Base-by-base conservation (phyloP, 1,140 invertebrate species). In the Heliconius hermathena region DNA sequence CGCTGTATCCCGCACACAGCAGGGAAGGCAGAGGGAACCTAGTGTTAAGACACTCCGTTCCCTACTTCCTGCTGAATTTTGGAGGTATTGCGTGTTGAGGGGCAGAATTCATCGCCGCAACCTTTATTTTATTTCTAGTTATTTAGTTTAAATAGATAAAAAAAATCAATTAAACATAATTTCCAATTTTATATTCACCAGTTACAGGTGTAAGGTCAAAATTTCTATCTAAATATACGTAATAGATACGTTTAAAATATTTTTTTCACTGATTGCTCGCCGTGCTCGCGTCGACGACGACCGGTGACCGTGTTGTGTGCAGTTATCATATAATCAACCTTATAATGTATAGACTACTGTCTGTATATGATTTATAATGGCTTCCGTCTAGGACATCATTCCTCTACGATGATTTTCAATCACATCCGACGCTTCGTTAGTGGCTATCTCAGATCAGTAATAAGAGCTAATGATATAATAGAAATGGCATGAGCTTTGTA, bases 361-460 rank as follows among this genome's bases (percentile, higher is more conserved):
- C 89, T 77, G 71, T 74, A 79, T 49, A 90, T 94, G 93, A 94
- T 94, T 93, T 92, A 94, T 94, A 91, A 88, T 89, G 87, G 91
- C 91, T 93, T 93, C 91, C 90, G 91, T 90, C 88, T 92, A 91
- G 89, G 91, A 94, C 91, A 94, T 88, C 88, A 89, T 92, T 89
- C 84, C 90, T 92, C 84, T 90, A 85, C 87, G 89, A 92, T 94
- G 91, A 94, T 93, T 94, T 93, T 93, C 92, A 94, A 94, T 94
- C 93, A 94, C 85, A 93, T 90, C 89, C 88, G 91, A 90, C 85
- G 91, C 85, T 93, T 94, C 93, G 93, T 94, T 94, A 94, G 91
- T 87, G 85, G 81, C 81, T 92, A 91, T 92, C 91, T 91, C 76
- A 85, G 85, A 92, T 93, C 88, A 80, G 78, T 74, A 74, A 46